Evolutionary conservation across 2,797 vertebrate species (phyloP).

Genomic region (Sebastes oblongus): DNA sequence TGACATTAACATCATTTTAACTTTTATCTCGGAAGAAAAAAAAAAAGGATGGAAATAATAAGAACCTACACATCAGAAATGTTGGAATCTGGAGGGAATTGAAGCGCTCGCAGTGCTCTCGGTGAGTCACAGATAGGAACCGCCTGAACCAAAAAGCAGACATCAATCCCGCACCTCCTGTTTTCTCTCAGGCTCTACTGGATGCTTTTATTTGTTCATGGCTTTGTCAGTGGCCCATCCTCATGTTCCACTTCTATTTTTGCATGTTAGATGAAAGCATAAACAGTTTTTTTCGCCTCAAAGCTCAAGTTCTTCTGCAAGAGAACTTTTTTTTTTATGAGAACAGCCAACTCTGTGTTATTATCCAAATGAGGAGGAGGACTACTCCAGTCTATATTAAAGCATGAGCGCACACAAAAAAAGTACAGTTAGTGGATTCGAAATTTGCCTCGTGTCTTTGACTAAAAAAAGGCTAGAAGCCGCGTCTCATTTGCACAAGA

Average conservation of each 20-base stretch:
- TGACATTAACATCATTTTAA: constrained; percentile 41
- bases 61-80: constrained; percentile 38
- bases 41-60: constrained; percentile 39
- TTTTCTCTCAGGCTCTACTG: constrained; percentile 51
- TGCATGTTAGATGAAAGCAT: constrained; percentile 59
- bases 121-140: constrained; percentile 49
- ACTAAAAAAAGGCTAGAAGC: background rate
- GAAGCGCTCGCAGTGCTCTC: constrained; percentile 24
- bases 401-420: background rate
- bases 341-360: constrained; percentile 22
- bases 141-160: constrained; percentile 55
- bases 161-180: constrained; percentile 51
- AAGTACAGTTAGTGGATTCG: background rate
- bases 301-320: constrained; percentile 30
- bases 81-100: constrained; percentile 37
- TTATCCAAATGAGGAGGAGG: constrained; percentile 30
- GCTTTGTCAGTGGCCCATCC: constrained; percentile 52
- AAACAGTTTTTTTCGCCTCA: constrained; percentile 10
- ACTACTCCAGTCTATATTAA: constrained; percentile 3
- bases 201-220: constrained; percentile 55
- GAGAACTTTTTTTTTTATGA: constrained; percentile 20
- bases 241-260: constrained; percentile 67
- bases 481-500: background rate
- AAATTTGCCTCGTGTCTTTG: background rate
- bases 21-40: constrained; percentile 12